Percentiles rank a stretch among this genome's conserved stretches.
Conservation (phyloP, 2,797 vertebrate genomes). For the Onychomys torridus region DNA sequence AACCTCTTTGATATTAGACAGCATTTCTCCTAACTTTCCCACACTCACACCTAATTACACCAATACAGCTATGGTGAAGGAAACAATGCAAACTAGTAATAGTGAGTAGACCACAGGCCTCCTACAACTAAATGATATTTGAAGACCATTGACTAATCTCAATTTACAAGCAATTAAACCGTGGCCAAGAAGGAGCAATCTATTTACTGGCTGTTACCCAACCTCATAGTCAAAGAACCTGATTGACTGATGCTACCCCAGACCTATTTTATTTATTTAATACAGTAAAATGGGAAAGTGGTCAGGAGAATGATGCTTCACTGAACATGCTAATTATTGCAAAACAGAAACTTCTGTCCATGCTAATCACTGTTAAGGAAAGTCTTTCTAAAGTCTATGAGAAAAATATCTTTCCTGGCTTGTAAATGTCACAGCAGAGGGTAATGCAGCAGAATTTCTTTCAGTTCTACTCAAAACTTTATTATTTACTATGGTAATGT, state of each 20-base stretch:
- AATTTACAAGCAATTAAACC: constrained; percentile 63
- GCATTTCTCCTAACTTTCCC: neutral
- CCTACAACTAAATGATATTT: neutral
- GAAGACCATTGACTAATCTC: constrained; percentile 27
- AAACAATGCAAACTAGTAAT: constrained; percentile 33
- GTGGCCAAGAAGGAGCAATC: constrained; percentile 26
- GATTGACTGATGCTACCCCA: neutral
- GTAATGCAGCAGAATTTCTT: neutral
- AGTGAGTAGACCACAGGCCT: neutral
- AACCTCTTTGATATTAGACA: neutral
- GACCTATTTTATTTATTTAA: neutral
- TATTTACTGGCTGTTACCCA: constrained; percentile 1
- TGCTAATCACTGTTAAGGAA: neutral
- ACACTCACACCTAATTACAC: neutral
- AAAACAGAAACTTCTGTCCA: neutral
- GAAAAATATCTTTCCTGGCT: neutral
- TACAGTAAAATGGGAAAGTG: constrained; percentile 4
- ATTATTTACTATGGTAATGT: neutral
- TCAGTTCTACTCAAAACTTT: neutral
- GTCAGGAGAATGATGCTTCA: neutral
- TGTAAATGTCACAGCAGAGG: neutral
- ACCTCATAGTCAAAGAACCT: neutral
- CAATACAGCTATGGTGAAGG: neutral
- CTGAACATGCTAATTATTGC: constrained; percentile 1
- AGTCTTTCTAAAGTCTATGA: constrained; percentile 14